A percentile compares a stretch with the other conserved stretches of the same genome.
These are phyloP conservation scores for Hypsopygia costalis DNA, from an alignment of 2,888 invertebrate species.

Conservation along the genomic window DNA sequence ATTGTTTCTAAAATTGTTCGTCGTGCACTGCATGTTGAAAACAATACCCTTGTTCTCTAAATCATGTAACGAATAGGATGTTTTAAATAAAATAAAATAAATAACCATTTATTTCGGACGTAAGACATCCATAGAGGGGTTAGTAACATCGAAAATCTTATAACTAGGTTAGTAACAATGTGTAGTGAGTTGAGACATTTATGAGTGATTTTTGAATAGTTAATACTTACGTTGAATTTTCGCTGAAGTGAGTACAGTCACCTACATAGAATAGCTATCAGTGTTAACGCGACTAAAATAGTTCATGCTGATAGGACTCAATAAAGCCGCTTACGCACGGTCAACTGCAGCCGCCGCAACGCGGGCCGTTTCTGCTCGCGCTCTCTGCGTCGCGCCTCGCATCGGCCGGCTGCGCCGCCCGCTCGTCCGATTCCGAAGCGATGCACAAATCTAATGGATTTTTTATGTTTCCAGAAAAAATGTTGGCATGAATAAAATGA, in stretches of 20 bases:
- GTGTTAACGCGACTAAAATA: background rate
- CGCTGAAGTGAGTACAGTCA: conserved; percentile 25
- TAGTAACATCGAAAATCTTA: too few relatives aligned
- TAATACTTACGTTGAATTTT: conserved; percentile 54
- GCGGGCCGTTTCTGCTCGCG: conserved; percentile 14
- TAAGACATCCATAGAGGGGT: too few relatives aligned
- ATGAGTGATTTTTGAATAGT: too few relatives aligned
- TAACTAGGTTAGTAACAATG: too few relatives aligned
- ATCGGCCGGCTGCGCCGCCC: conserved; percentile 21
- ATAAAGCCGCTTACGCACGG: conserved; percentile 59
- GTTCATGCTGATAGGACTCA: conserved; percentile 6
- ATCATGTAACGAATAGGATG: too few relatives aligned
- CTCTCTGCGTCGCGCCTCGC: conserved; percentile 19
- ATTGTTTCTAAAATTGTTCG: too few relatives aligned
- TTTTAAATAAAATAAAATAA: too few relatives aligned
- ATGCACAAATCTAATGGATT: conserved; percentile 67
- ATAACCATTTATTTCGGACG: too few relatives aligned
- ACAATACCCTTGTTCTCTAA: too few relatives aligned
- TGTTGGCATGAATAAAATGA: conserved; percentile 54
- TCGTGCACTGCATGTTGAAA: too few relatives aligned
- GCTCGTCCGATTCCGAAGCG: conserved; percentile 35
- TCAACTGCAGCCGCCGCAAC: conserved; percentile 35
- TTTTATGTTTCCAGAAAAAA: conserved; percentile 58
- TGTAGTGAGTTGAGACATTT: too few relatives aligned
- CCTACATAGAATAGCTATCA: background rate